phyloP scores from a whole-genome alignment of 2,113 vertebrate species.

The Vulpes ferrilata region DNA sequence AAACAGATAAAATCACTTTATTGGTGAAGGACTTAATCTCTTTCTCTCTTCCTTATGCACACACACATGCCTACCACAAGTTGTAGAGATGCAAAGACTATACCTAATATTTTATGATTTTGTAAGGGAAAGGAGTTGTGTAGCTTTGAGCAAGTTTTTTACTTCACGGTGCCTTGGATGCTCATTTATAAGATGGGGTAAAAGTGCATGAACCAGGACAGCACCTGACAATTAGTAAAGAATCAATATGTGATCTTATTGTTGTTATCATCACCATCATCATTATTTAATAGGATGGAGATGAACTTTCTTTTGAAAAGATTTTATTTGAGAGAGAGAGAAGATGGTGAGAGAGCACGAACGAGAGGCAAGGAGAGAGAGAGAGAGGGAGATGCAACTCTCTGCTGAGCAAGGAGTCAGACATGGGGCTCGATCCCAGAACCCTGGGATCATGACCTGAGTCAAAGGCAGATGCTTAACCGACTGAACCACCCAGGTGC shows the following conservation, averaged over 20 bases:
- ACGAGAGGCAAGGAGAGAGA: no score
- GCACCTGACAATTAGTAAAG: not conserved
- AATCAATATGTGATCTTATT: not conserved
- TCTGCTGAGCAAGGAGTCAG: no score
- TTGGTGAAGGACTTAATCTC: not conserved
- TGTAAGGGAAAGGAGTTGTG: not conserved
- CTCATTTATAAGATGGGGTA: not conserved
- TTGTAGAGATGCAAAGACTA: constrained; percentile 1
- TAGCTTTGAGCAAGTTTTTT: not conserved
- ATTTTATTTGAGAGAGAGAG: no score
- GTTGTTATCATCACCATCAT: not conserved
- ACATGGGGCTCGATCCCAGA: no score
- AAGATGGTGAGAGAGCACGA: no score
- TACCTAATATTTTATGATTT: not conserved
- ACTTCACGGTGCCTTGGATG: not conserved
- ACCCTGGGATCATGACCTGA: no score
- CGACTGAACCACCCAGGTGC: no score
- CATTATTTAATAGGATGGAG: not conserved
- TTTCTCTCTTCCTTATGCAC: not conserved
- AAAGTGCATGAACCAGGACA: not conserved
- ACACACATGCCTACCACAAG: not conserved
- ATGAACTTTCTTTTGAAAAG: not conserved
- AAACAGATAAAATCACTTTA: not conserved
- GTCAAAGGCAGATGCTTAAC: no score
- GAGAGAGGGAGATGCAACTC: no score